Evolutionary conservation across 2,113 vertebrate genomes (phyloP).

Genomic region (Hassar affinis): DNA sequence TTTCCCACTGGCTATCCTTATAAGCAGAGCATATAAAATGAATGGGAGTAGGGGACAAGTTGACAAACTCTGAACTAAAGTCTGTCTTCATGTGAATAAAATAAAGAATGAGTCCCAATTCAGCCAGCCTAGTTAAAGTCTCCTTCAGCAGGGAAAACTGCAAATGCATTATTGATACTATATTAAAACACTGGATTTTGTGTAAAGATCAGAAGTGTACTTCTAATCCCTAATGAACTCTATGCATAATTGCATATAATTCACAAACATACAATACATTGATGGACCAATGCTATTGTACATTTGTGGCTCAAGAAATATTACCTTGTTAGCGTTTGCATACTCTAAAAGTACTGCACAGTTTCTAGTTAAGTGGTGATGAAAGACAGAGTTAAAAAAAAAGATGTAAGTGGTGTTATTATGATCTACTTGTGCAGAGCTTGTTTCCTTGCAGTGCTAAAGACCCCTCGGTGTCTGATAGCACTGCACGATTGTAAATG

Average conservation of each 20-base stretch:
- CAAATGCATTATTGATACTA: neutral
- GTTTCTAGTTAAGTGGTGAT: neutral
- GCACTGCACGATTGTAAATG: neutral
- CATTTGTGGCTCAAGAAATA: neutral
- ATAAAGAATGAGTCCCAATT: neutral
- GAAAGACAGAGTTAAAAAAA: neutral
- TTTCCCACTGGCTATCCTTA: constrained; percentile 3
- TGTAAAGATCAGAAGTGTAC: neutral
- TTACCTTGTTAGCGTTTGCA: neutral
- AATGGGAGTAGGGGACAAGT: neutral
- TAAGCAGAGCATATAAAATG: neutral
- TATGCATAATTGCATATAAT: neutral
- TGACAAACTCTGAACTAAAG: neutral
- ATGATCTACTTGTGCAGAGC: constrained; percentile 4
- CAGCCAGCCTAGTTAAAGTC: neutral
- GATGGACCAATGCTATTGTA: neutral
- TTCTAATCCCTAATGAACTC: too few relatives aligned
- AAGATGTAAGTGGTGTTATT: constrained; percentile 12
- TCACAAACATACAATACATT: neutral
- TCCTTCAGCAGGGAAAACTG: neutral
- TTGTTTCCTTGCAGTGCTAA: neutral
- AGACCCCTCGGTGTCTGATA: neutral
- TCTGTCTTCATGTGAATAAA: neutral
- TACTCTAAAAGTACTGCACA: neutral
- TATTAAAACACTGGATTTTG: neutral